phyloP scores from a whole-genome alignment of 1,140 invertebrate genomes.

The Drosophila yakuba region DNA sequence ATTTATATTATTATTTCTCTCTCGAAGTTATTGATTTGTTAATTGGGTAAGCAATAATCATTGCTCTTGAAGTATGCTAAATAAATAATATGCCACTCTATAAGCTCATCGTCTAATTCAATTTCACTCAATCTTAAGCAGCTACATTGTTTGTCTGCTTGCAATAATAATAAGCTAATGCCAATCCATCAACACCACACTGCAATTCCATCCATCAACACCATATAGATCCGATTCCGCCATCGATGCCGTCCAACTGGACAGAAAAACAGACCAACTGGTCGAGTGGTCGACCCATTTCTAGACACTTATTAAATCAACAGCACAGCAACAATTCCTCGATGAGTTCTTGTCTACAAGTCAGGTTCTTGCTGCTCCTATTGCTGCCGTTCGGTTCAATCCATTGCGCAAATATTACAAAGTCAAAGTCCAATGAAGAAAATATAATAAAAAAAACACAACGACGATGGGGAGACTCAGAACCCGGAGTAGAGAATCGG shows the following conservation, averaged over 20 bases:
- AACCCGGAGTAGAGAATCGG: constrained; percentile 9
- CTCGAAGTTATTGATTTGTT: not conserved
- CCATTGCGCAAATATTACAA: constrained; percentile 65
- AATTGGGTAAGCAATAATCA: not conserved
- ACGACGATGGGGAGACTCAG: constrained; percentile 25
- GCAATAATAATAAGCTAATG: constrained; percentile 49
- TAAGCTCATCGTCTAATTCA: constrained; percentile 19
- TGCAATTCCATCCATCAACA: constrained; percentile 50
- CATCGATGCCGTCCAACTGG: constrained; percentile 11
- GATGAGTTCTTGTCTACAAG: constrained; percentile 34
- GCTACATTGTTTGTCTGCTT: constrained; percentile 30
- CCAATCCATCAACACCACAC: constrained; percentile 39
- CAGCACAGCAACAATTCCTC: constrained; percentile 41
- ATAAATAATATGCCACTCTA: not conserved
- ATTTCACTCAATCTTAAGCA: constrained; percentile 32
- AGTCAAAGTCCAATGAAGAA: constrained; percentile 61
- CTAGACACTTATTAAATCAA: constrained; percentile 54
- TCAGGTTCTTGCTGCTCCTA: constrained; percentile 28
- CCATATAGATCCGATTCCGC: constrained; percentile 24
- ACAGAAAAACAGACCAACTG: constrained; percentile 2
- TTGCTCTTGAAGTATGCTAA: not conserved
- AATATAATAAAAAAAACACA: not conserved
- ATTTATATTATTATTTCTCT: not conserved
- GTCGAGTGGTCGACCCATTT: constrained; percentile 40
- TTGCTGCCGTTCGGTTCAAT: constrained; percentile 33